Evolutionary conservation across 2,797 vertebrate genomes (phyloP).

Genomic region (Trachurus trachurus): DNA sequence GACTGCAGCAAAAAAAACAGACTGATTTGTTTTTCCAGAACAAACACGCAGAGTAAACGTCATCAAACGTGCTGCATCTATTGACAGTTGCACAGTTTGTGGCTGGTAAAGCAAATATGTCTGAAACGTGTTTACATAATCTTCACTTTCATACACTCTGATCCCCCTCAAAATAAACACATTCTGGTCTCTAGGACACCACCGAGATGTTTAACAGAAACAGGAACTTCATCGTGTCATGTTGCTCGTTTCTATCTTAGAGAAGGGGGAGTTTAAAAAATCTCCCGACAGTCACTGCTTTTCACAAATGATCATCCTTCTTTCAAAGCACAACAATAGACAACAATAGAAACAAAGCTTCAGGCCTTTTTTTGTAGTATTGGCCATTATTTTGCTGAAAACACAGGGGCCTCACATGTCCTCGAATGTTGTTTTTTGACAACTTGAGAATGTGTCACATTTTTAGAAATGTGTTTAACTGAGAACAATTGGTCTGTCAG

Average conservation of each 20-base stretch:
- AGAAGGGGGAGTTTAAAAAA: background rate
- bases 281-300: too few species aligned
- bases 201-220: background rate
- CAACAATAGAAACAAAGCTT: background rate
- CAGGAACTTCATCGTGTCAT: background rate
- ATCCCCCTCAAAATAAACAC: background rate
- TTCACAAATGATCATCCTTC: background rate
- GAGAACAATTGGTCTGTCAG: too few species aligned
- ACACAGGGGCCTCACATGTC: background rate
- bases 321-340: background rate
- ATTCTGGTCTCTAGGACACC: background rate
- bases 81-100: slow-evolving; percentile 8
- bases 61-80: slow-evolving; percentile 1
- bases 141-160: background rate
- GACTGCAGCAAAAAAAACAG: slow-evolving; percentile 14
- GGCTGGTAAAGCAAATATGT: background rate
- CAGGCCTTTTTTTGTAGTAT: background rate
- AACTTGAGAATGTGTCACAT: background rate
- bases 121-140: background rate
- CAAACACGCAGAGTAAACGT: slow-evolving; percentile 29
- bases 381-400: background rate
- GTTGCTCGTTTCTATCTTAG: background rate
- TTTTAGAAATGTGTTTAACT: too few species aligned
- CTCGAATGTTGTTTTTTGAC: background rate
- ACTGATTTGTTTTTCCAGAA: slow-evolving; percentile 16